Percentiles rank a stretch among this genome's conserved stretches.
Evolutionary conservation across 1,140 invertebrate genomes (phyloP).

Genomic region (Neodiprion virginianus): DNA sequence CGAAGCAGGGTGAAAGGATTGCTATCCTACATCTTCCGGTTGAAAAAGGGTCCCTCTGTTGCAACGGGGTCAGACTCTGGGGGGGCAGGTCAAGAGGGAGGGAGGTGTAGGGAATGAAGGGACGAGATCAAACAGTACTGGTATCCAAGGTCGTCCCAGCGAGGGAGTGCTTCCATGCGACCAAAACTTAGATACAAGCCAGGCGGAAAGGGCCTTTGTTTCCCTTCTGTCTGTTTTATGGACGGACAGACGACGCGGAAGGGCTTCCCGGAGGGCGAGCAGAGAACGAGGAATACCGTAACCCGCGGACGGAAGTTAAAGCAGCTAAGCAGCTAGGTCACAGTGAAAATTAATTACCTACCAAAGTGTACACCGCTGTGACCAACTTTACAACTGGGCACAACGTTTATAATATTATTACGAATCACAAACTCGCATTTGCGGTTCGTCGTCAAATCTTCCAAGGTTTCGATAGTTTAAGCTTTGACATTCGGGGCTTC

Average conservation of each 20-base stretch:
- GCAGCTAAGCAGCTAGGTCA: too few relatives aligned
- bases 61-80: too few relatives aligned
- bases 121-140: background rate
- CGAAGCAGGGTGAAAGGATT: background rate
- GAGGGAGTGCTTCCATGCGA: conserved; percentile 1
- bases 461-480: too few relatives aligned
- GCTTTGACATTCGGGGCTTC: too few relatives aligned
- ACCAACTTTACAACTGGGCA: too few relatives aligned
- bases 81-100: too few relatives aligned
- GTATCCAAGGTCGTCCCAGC: background rate
- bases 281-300: background rate
- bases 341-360: background rate
- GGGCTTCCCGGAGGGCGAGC: background rate
- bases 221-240: conserved; percentile 4
- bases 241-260: conserved; percentile 6
- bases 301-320: too few relatives aligned
- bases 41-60: background rate
- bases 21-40: background rate
- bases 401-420: too few relatives aligned
- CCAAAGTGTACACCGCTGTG: too few relatives aligned
- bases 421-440: too few relatives aligned
- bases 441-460: too few relatives aligned
- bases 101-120: too few relatives aligned
- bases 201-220: background rate
- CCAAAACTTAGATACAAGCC: background rate